A percentile compares a stretch with the other conserved stretches of the same genome.
phyloP scores from a whole-genome alignment of 1,140 invertebrate genomes.

The Diorhabda sublineata region DNA sequence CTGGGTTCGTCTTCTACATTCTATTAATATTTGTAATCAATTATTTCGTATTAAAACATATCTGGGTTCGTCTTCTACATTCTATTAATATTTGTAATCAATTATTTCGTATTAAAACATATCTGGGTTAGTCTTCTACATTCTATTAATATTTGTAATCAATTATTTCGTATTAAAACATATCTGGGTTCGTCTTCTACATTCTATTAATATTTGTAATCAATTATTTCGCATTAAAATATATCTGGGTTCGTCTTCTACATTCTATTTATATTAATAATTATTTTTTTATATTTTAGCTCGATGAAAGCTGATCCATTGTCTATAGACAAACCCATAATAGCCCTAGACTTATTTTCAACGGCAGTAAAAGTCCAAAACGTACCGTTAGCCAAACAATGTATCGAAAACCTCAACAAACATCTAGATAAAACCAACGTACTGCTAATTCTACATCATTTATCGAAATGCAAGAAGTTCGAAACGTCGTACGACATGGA shows the following conservation, averaged over 20 bases:
- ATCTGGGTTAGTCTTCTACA: neutral
- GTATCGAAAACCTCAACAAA: conserved; percentile 39
- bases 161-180: neutral
- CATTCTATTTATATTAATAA: neutral
- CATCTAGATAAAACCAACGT: conserved; percentile 37
- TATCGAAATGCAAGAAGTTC: conserved; percentile 32
- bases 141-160: neutral
- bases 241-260: neutral
- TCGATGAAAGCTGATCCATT: conserved; percentile 40
- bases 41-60: no score
- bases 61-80: no score
- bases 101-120: neutral
- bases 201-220: neutral
- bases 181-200: no score
- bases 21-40: neutral
- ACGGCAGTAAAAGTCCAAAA: conserved; percentile 40
- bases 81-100: no score
- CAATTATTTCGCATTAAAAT: neutral
- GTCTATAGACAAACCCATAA: conserved; percentile 33
- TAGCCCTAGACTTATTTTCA: conserved; percentile 37
- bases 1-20: neutral
- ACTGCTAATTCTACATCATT: conserved; percentile 33
- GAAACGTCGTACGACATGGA: conserved; percentile 33
- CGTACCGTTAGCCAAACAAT: conserved; percentile 41
- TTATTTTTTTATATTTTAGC: conserved; percentile 30